Percentiles rank a stretch among this genome's conserved stretches.
phyloP scores from a whole-genome alignment of 2,113 vertebrate species.

The Lathamus discolor region DNA sequence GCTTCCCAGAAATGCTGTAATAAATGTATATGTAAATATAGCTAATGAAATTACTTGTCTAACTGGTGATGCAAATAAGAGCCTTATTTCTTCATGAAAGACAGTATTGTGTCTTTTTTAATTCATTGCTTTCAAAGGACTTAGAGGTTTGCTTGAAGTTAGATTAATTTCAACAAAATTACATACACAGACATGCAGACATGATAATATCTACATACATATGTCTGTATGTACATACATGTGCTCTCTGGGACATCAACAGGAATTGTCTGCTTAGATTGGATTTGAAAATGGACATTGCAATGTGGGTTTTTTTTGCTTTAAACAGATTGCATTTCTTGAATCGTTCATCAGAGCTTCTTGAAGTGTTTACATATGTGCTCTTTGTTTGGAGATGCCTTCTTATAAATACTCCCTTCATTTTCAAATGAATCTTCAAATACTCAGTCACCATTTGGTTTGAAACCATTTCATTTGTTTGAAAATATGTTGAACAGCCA shows the following conservation, averaged over 20 bases:
- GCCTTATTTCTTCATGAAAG: background rate
- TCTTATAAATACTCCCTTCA: background rate
- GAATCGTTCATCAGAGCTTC: background rate
- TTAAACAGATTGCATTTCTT: background rate
- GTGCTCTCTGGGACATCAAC: background rate
- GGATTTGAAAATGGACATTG: background rate
- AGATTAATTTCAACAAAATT: background rate
- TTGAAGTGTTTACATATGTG: background rate
- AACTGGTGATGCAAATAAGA: background rate
- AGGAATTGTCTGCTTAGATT: background rate
- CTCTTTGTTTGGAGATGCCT: constrained; percentile 21
- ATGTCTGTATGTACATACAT: background rate
- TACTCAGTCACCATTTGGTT: too few relatives aligned
- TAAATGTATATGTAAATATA: background rate
- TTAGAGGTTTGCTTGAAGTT: background rate
- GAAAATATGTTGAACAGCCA: background rate
- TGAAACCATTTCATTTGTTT: background rate
- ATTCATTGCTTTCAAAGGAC: background rate
- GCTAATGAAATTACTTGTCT: background rate
- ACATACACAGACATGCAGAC: background rate
- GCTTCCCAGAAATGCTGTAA: background rate
- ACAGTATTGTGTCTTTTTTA: background rate
- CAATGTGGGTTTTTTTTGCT: background rate
- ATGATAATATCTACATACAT: rapidly evolving
- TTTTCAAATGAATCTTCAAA: background rate